These are phyloP conservation scores for Gambusia yucatana DNA, from an alignment of 2,797 vertebrate species.

Conservation along the genomic window DNA sequence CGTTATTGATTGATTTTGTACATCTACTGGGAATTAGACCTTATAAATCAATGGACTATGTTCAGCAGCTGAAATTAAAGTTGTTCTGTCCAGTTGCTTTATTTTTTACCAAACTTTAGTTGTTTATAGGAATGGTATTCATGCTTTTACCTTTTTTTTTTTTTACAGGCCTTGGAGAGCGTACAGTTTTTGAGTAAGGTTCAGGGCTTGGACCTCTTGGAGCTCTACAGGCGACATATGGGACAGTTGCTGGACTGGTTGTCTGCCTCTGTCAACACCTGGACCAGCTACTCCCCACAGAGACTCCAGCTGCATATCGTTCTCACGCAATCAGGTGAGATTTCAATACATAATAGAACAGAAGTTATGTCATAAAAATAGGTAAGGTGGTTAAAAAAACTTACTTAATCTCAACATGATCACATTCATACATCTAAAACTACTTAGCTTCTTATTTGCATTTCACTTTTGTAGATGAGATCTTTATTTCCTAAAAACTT, in stretches of 20 bases:
- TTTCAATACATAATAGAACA: constrained; percentile 16
- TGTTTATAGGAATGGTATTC: background rate
- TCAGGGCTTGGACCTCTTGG: constrained; percentile 72
- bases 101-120: background rate
- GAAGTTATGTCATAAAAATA: no score
- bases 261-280: constrained; percentile 77
- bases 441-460: background rate
- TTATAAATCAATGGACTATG: constrained; percentile 23
- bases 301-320: constrained; percentile 86
- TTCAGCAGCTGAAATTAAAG: constrained; percentile 16
- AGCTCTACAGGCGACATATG: constrained; percentile 87
- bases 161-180: constrained; percentile 81
- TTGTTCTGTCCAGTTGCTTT: background rate
- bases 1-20: constrained; percentile 30
- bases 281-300: constrained; percentile 86
- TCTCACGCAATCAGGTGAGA: constrained; percentile 86
- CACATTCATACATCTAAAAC: background rate
- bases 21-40: constrained; percentile 16
- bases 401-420: no score
- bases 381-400: no score
- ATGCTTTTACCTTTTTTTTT: background rate
- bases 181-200: constrained; percentile 78
- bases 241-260: constrained; percentile 86
- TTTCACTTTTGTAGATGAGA: constrained; percentile 20
- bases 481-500: constrained; percentile 15